These are phyloP conservation scores for Beroe forskalii DNA, from an alignment of 37 sponge, comb jelly and placozoan genomes.

Conservation along the genomic window DNA sequence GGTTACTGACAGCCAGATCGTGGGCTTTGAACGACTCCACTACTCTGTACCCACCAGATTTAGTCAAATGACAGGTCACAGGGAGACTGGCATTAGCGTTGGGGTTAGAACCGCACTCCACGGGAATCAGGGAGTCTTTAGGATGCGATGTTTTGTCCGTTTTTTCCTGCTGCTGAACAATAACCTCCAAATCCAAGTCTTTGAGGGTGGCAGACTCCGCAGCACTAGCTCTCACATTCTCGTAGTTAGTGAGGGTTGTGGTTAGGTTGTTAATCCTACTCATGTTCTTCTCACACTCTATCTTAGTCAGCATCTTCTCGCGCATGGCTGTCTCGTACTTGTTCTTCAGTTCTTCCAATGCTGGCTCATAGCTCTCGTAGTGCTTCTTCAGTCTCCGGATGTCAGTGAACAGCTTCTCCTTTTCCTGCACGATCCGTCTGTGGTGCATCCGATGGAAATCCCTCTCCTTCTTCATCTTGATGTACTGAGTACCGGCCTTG, in stretches of 20 bases:
- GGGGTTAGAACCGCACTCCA: constrained; percentile 9
- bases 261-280: constrained; percentile 36
- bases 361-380: constrained; percentile 73
- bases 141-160: neutral
- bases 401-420: constrained; percentile 75
- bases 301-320: constrained; percentile 80
- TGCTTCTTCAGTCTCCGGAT: constrained; percentile 79
- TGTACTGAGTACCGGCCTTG: constrained; percentile 66
- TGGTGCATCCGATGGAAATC: constrained; percentile 98
- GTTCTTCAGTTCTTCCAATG: constrained; percentile 71
- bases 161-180: neutral
- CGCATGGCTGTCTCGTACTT: constrained; percentile 75
- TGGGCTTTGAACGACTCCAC: constrained; percentile 69
- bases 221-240: neutral
- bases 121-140: neutral
- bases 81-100: constrained; percentile 56
- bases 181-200: neutral
- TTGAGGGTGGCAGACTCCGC: neutral
- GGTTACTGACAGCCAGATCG: constrained; percentile 69
- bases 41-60: constrained; percentile 74
- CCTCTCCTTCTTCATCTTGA: constrained; percentile 87
- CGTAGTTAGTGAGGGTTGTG: constrained; percentile 29
- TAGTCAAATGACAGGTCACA: constrained; percentile 73
- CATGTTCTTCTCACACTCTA: constrained; percentile 81
- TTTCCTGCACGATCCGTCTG: constrained; percentile 85